phyloP scores from a whole-genome alignment of 2,797 vertebrate genomes.

The Hydrocynus forskahlii region DNA sequence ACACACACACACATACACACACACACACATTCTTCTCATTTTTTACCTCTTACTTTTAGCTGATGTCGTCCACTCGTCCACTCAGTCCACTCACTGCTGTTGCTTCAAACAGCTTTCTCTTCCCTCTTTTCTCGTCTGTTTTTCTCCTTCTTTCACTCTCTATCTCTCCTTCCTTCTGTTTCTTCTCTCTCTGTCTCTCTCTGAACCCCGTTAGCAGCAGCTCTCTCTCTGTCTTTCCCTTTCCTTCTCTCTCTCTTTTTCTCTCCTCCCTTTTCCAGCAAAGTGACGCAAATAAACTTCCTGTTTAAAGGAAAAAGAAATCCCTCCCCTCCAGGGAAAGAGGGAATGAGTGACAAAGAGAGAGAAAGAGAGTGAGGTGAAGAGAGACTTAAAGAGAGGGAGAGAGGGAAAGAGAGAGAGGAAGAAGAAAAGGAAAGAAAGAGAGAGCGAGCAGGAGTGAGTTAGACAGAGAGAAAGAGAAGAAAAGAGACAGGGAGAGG shows the following conservation, averaged over 20 bases:
- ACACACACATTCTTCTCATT: constrained; percentile 42
- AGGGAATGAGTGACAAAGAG: not conserved
- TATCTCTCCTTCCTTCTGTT: not conserved
- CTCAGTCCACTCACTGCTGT: constrained; percentile 4
- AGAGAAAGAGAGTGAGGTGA: not conserved
- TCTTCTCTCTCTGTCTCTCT: constrained; percentile 34
- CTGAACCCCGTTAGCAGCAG: not conserved
- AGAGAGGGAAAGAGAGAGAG: not conserved
- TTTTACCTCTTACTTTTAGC: constrained; percentile 45
- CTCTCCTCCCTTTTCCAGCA: constrained; percentile 36
- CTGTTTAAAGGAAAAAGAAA: constrained; percentile 9
- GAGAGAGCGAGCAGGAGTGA: not conserved
- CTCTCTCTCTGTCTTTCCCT: not conserved
- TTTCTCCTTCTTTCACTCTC: not conserved
- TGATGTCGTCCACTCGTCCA: not conserved
- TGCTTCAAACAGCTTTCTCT: not conserved
- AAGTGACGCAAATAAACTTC: constrained; percentile 38
- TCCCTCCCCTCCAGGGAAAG: constrained; percentile 24
- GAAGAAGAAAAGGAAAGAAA: not conserved
- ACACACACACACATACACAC: not conserved
- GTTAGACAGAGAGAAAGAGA: not conserved
- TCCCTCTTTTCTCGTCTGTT: not conserved
- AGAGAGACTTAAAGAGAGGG: not conserved
- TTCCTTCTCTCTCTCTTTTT: not conserved
- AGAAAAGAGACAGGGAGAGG: no score